Evolutionary conservation across 35 echinoderm and acorn worm genomes (phyloP).

Genomic region (Antedon bifida): DNA sequence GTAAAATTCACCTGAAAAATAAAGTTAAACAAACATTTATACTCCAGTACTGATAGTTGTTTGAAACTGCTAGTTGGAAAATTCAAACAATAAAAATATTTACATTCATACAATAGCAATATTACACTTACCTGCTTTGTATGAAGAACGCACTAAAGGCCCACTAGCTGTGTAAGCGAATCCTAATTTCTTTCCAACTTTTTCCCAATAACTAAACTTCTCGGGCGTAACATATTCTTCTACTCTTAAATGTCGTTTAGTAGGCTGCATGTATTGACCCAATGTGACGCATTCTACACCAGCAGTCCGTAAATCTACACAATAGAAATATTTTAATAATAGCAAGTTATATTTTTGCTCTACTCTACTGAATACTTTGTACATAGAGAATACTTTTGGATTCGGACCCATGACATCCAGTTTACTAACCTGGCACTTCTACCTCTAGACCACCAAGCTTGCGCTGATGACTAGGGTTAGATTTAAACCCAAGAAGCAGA

Average conservation of each 20-base stretch:
- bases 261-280: constrained; percentile 99
- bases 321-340: background rate
- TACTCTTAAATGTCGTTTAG: constrained; percentile 76
- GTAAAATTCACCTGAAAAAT: constrained; percentile 31
- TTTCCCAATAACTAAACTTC: constrained; percentile 90
- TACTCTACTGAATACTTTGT: no score
- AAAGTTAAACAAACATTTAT: background rate
- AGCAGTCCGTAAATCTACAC: constrained; percentile 56
- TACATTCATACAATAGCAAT: background rate
- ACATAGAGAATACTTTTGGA: no score
- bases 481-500: no score
- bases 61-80: no score
- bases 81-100: background rate
- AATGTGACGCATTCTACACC: constrained; percentile 82
- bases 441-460: no score
- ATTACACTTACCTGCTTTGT: constrained; percentile 67
- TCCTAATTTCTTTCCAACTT: constrained; percentile 74
- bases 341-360: no score
- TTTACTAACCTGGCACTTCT: no score
- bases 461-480: no score
- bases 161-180: constrained; percentile 97
- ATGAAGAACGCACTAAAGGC: constrained; percentile 87
- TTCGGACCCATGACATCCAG: no score
- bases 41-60: background rate
- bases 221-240: constrained; percentile 91